Evolutionary conservation across 2,113 vertebrate species (phyloP), one percentile per base, ranked within the genome.

Genomic region (Pelmatolapia mariae): DNA sequence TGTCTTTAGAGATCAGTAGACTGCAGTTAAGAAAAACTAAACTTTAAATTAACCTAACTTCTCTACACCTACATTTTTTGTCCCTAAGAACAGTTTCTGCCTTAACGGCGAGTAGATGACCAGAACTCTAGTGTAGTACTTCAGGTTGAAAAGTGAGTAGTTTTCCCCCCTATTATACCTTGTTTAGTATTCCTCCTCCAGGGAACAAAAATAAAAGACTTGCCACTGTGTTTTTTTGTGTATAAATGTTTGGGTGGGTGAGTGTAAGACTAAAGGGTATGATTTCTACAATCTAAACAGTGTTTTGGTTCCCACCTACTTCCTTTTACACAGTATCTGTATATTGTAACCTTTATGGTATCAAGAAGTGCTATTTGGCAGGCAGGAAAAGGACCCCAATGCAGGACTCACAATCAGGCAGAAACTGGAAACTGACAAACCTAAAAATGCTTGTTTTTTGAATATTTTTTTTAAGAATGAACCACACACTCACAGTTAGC

Each of bases 121-220:
- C 82, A 89, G 56, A 85, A 83, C 91, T 90, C 91, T 93, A 53
- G 91, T 87, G 89, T 82, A 84, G 86, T 76, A 82, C 83, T 86
- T 43, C 12, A 45, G 76, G 88, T 61, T 87, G 47, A 89, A 91
- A 90, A 91, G 38, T 80, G 57, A 82, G 61, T 47, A 79, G 6
- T 78, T 83, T 68, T 53, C 22, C 59, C 26, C 45, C 5, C 5
- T 86, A 92, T 89, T 59, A 88, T 88, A 81, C 61, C 80, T 86
- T 84, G 86, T 88, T 88, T 66, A 78, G 84, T n/a, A 66, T 66
- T 83, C 61, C 81, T 81, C 13, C 24, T 76, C 31, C 76, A 57
- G 10, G 59, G 43, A 81, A 61, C 24, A 88, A 45, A 85, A 88
- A 61, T 79, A 84, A 86, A 81, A 53, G 24, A 29, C 12, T 8